A percentile compares a stretch with the other conserved stretches of the same genome.
Evolutionary conservation across 1,140 invertebrate species (phyloP).

Genomic region (Caenorhabditis tropicalis): DNA sequence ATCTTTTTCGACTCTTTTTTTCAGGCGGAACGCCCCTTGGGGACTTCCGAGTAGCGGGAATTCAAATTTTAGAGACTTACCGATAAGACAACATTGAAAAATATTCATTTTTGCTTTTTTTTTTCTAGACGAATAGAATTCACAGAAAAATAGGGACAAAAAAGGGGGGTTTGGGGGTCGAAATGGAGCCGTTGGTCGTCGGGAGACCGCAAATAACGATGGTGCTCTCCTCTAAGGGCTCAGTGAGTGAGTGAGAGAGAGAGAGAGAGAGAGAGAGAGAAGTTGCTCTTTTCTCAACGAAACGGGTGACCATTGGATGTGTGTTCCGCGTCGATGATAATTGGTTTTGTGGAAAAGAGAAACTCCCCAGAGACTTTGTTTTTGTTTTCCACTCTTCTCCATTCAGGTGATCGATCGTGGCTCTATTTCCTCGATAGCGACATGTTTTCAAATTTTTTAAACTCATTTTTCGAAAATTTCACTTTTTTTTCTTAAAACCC

Average conservation of each 20-base stretch:
- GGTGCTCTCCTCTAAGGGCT: too few species aligned
- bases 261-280: background rate
- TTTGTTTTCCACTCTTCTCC: background rate
- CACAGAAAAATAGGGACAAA: background rate
- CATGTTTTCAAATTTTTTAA: too few species aligned
- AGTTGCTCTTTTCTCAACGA: slow-evolving; percentile 8
- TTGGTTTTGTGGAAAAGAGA: slow-evolving; percentile 38
- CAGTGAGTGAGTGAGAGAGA: too few species aligned
- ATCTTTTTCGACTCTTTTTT: background rate
- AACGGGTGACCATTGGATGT: background rate
- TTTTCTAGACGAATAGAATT: background rate
- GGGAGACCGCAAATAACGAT: slow-evolving; percentile 20
- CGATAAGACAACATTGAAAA: background rate
- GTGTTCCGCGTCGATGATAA: slow-evolving; percentile 29
- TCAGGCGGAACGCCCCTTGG: background rate
- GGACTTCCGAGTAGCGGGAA: background rate
- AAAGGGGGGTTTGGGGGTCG: background rate
- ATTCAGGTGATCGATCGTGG: too few species aligned
- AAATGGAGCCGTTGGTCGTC: slow-evolving; percentile 3
- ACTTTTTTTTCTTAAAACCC: too few species aligned
- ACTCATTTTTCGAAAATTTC: too few species aligned
- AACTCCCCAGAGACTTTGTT: background rate
- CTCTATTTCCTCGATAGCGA: too few species aligned
- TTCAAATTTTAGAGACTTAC: slow-evolving; percentile 8
- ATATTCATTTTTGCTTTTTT: background rate